Evolutionary conservation across 2,113 vertebrate species (phyloP).

Genomic region (Alligator sinensis): DNA sequence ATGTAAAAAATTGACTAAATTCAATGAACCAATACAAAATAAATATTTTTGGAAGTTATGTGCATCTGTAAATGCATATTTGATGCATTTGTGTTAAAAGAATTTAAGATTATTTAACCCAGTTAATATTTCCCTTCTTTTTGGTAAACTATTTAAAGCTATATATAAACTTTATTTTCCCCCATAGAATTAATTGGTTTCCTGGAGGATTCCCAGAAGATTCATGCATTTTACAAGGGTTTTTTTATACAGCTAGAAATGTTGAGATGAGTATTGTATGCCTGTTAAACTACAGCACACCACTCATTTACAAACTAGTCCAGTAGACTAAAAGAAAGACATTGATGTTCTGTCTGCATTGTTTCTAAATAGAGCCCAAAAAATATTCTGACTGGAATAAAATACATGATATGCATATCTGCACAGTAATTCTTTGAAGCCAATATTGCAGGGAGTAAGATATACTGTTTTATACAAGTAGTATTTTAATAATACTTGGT

Average conservation of each 20-base stretch:
- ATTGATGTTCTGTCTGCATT: slow-evolving; percentile 51
- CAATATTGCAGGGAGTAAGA: slow-evolving; percentile 1
- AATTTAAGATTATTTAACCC: slow-evolving; percentile 31
- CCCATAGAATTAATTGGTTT: slow-evolving; percentile 27
- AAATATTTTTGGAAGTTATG: slow-evolving; percentile 35
- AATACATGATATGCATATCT: slow-evolving; percentile 58
- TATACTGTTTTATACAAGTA: slow-evolving; percentile 60
- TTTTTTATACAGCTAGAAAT: slow-evolving; percentile 60
- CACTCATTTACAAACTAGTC: slow-evolving; percentile 22
- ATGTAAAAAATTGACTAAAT: slow-evolving; percentile 41
- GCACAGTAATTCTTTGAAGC: slow-evolving; percentile 49
- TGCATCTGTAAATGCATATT: not conserved
- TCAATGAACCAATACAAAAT: slow-evolving; percentile 21
- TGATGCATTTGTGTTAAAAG: not conserved
- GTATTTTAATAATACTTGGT: slow-evolving; percentile 54
- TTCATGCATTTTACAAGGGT: slow-evolving; percentile 34
- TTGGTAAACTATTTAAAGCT: not conserved
- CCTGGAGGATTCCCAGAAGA: slow-evolving; percentile 36
- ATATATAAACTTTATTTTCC: not conserved
- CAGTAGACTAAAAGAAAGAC: slow-evolving; percentile 8
- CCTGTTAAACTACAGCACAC: slow-evolving; percentile 38
- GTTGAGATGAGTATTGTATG: slow-evolving; percentile 44
- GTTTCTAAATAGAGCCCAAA: slow-evolving; percentile 52
- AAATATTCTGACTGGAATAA: slow-evolving; percentile 54
- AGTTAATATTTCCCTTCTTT: not conserved